Evolutionary conservation across 1,140 invertebrate species (phyloP).

Genomic region (Eriosoma lanigerum): DNA sequence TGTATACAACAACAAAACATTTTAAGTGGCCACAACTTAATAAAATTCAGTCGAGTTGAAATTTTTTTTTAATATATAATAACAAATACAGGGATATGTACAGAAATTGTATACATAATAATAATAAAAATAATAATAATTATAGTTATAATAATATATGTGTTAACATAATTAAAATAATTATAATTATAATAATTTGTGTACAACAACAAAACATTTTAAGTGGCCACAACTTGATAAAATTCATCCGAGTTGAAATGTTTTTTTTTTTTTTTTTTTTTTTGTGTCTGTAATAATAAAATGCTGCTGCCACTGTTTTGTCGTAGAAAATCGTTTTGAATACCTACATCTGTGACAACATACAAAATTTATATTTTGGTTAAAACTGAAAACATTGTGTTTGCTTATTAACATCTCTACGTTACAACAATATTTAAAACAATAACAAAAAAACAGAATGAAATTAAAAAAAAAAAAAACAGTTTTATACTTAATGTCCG

Average conservation of each 20-base stretch:
- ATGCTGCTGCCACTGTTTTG: conserved; percentile 35
- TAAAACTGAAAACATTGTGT: conserved; percentile 30
- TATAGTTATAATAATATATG: too few species aligned
- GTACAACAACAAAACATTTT: conserved; percentile 10
- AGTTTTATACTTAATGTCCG: background rate
- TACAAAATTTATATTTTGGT: conserved; percentile 41
- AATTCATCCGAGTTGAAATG: conserved; percentile 31
- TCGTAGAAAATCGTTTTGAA: conserved; percentile 29
- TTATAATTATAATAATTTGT: too few species aligned
- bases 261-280: background rate
- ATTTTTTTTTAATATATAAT: background rate
- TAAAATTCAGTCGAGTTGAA: too few species aligned
- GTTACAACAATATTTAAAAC: background rate
- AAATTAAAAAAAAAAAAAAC: conserved; percentile 19
- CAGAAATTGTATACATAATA: conserved; percentile 17
- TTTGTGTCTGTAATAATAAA: conserved; percentile 32
- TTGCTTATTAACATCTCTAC: conserved; percentile 4
- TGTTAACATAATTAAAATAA: too few species aligned
- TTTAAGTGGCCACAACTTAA: too few species aligned
- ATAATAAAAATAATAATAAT: conserved; percentile 10
- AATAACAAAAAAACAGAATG: conserved; percentile 31
- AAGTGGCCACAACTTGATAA: conserved; percentile 31
- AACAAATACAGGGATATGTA: conserved; percentile 23
- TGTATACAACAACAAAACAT: too few species aligned
- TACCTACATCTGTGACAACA: conserved; percentile 51